Conservation (phyloP, 2,797 vertebrate species). For the Alcedo quadribrachys region DNA sequence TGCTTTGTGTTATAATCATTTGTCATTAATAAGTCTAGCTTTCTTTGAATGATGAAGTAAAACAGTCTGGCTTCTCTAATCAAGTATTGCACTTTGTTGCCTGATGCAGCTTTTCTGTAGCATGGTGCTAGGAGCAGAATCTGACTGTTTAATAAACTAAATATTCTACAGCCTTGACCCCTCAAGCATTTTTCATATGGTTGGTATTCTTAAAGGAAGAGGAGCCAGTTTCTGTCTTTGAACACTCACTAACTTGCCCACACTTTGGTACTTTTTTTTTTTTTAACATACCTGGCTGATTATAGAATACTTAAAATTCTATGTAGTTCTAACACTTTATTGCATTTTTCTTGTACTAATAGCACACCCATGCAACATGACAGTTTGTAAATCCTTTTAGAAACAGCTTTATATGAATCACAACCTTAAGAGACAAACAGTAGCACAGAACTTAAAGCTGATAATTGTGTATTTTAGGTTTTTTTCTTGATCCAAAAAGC, state of each 20-base stretch:
- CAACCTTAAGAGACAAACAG: neutral
- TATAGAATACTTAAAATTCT: fast-evolving
- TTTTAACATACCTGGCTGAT: neutral
- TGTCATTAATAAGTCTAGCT: neutral
- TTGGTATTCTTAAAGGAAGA: neutral
- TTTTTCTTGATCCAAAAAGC: neutral
- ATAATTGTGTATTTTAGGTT: neutral
- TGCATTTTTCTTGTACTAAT: neutral
- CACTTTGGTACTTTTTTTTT: neutral
- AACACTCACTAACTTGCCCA: neutral
- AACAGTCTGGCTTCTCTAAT: neutral
- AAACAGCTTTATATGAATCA: neutral
- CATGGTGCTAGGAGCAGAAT: neutral
- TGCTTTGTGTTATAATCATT: neutral
- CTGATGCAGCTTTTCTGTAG: neutral
- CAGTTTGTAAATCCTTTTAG: neutral
- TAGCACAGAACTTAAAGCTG: neutral
- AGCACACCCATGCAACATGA: neutral
- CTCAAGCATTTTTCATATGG: neutral
- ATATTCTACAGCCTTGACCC: neutral
- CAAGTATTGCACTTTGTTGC: neutral
- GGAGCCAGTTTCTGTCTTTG: neutral
- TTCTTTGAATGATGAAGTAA: neutral
- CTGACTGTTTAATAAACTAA: neutral
- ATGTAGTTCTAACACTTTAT: neutral